Evolutionary conservation across 1,140 invertebrate genomes (phyloP).

Genomic region (Phymastichus coffea): DNA sequence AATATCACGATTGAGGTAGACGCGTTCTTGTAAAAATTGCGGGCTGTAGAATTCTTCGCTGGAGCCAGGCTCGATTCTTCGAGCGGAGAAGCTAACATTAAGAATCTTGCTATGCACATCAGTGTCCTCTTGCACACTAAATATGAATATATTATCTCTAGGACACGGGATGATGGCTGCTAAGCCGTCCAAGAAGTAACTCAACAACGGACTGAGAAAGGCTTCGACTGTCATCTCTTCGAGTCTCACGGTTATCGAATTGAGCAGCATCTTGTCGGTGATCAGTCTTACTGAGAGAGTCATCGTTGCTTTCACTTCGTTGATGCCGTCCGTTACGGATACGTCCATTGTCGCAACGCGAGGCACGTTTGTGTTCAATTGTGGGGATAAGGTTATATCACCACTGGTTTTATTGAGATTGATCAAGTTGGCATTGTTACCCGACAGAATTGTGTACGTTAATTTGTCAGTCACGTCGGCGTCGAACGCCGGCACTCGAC

Average conservation of each 20-base stretch:
- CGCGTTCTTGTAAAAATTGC: constrained; percentile 88
- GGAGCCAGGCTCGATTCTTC: constrained; percentile 73
- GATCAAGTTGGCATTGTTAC: constrained; percentile 91
- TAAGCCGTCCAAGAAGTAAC: constrained; percentile 88
- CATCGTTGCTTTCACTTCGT: constrained; percentile 88
- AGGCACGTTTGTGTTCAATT: constrained; percentile 94
- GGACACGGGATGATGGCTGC: constrained; percentile 90
- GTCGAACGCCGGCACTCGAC: constrained; percentile 88
- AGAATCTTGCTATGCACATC: constrained; percentile 84
- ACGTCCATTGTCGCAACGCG: constrained; percentile 92
- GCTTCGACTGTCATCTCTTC: constrained; percentile 91
- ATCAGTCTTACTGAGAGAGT: constrained; percentile 85
- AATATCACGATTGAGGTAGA: constrained; percentile 87
- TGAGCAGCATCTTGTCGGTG: constrained; percentile 92
- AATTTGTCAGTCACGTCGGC: constrained; percentile 87
- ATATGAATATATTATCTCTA: constrained; percentile 90
- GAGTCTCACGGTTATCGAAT: constrained; percentile 91
- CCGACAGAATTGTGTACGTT: constrained; percentile 80
- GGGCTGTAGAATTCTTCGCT: constrained; percentile 79
- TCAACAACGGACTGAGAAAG: constrained; percentile 87
- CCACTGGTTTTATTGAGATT: constrained; percentile 82
- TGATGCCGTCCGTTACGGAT: constrained; percentile 88
- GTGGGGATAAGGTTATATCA: constrained; percentile 83
- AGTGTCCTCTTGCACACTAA: constrained; percentile 90
- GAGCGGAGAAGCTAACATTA: constrained; percentile 93